Base-by-base conservation (phyloP, 2,888 invertebrate species). In the Eulithis testata region DNA sequence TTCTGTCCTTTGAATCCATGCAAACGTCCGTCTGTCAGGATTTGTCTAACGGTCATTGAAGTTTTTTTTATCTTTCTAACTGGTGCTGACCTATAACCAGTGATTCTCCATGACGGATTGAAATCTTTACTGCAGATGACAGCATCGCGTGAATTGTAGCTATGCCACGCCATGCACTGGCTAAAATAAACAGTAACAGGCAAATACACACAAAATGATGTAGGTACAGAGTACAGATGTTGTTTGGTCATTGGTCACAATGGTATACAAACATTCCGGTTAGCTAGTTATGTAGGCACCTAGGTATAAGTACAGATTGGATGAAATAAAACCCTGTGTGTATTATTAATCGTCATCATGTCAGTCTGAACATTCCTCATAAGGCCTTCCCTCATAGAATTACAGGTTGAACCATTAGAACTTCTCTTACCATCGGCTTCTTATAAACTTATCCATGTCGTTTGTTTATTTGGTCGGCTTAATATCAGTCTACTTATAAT, bases 81-180 rank as follows among this genome's bases (percentile, higher is more conserved):
- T 31, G 31, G 44, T 27, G 31, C 52, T 52, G 52, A 52, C 31
- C 21, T 57, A 36, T 37, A 37, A 14, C 14, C 36, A 49, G 57
- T 49, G 49, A 37, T 12, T 7, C 47, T 9, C 9, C 36, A 40
- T 58, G 57, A 40, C 8, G 8, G 49, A 58, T 50, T 54, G 44
- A 53, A 54, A 47, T 53, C 53, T 60, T 53, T 54, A 53, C n/a
- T 60, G 53, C 36, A 37, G n/a, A 37, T 40, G 47, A 12, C 53
- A 53, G 37, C 11, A 51, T 11, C 40, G 11, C 9, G 36, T 47
- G 45, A 53, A 47, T 60, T 40, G 49, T 50, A 54, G 36, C 53
- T 31, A 31, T 31, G 31, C 31, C 31, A 40, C 2, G 8, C 40
- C 31, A 60, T 14, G 45, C 21, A 12, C 31, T 27, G 27, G 12